These are phyloP conservation scores for Empis stercorea DNA, from an alignment of 2,888 invertebrate genomes.

Conservation along the genomic window DNA sequence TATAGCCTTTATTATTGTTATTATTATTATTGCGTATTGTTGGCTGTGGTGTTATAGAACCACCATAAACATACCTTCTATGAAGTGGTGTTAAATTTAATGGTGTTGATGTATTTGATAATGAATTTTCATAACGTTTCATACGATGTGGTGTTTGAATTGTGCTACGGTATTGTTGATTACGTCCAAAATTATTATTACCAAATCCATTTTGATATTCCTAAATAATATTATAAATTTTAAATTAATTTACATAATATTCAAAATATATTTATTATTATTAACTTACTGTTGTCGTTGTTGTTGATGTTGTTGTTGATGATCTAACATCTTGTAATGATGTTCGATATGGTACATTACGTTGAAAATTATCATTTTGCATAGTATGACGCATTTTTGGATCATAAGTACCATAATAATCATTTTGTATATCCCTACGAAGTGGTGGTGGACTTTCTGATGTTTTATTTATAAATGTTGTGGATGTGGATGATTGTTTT, in stretches of 20 bases:
- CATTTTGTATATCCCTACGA: conserved; percentile 18
- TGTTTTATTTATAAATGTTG: conserved; percentile 35
- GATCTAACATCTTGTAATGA: conserved; percentile 28
- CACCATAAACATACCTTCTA: conserved; percentile 42
- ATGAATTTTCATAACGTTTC: conserved; percentile 7
- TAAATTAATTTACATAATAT: too few species aligned
- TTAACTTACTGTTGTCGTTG: too few species aligned
- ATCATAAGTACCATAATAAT: conserved; percentile 20
- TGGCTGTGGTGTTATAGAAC: conserved; percentile 44
- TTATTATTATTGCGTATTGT: conserved; percentile 30
- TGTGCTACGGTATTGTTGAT: conserved; percentile 28
- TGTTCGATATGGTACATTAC: conserved; percentile 23
- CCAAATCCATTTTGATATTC: too few species aligned
- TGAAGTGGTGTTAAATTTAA: conserved; percentile 11
- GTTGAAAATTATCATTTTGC: conserved; percentile 19
- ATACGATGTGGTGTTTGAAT: conserved; percentile 21
- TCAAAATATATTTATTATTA: too few species aligned
- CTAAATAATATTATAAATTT: too few species aligned
- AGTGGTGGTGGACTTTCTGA: conserved; percentile 34
- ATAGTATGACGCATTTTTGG: conserved; percentile 21
- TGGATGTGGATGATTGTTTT: conserved; percentile 35
- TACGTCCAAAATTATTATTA: conserved; percentile 21
- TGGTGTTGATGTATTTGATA: conserved; percentile 6
- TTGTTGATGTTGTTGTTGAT: neutral
- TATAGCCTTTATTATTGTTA: conserved; percentile 21